Evolutionary conservation across 1,140 invertebrate species (phyloP).

Genomic region (Lucilia sericata): DNA sequence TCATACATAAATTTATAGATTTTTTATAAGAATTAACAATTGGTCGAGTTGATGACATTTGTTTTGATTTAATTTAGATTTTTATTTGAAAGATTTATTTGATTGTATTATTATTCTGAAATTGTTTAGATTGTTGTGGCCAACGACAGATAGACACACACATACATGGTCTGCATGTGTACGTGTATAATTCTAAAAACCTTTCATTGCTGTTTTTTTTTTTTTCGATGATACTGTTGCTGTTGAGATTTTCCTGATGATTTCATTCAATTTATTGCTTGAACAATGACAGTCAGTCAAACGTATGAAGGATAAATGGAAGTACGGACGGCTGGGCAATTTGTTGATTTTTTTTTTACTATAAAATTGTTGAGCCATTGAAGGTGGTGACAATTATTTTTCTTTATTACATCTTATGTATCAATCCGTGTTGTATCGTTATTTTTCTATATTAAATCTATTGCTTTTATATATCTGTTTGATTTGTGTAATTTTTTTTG

Average conservation of each 20-base stretch:
- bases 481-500: neutral
- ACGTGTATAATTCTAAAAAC: neutral
- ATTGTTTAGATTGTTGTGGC: neutral
- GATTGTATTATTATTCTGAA: conserved; percentile 14
- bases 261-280: conserved; percentile 41
- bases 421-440: conserved; percentile 15
- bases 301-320: neutral
- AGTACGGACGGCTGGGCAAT: neutral
- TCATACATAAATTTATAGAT: too few species aligned
- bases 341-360: too few species aligned
- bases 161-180: neutral
- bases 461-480: neutral
- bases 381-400: neutral
- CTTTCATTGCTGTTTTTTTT: neutral
- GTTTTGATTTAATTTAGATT: conserved; percentile 27
- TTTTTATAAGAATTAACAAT: conserved; percentile 18
- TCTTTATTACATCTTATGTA: neutral
- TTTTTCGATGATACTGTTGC: too few species aligned
- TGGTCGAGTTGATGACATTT: conserved; percentile 30
- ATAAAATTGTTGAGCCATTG: too few species aligned
- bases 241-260: conserved; percentile 33
- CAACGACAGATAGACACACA: neutral
- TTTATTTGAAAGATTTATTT: conserved; percentile 36
- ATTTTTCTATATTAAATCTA: conserved; percentile 23
- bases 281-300: neutral